Percentiles rank a stretch among this genome's conserved stretches.
These are phyloP conservation scores for Drosophila neotestacea DNA, from an alignment of 2,888 invertebrate genomes.

Conservation along the genomic window DNA sequence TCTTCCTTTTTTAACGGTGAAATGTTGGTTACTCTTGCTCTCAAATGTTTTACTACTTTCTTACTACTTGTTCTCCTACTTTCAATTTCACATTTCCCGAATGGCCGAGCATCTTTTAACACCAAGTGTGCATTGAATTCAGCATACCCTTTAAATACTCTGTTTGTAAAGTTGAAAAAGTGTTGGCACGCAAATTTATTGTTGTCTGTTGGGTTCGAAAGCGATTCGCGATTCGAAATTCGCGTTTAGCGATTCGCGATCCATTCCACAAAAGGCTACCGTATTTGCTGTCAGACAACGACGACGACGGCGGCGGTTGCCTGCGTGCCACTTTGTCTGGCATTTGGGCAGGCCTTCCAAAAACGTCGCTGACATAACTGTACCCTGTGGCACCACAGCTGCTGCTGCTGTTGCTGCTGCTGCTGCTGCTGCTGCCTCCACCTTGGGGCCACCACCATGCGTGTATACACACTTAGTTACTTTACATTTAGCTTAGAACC, in stretches of 20 bases:
- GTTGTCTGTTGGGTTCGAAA: constrained; percentile 63
- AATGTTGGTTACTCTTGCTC: no score
- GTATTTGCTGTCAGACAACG: constrained; percentile 65
- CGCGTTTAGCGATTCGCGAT: constrained; percentile 32
- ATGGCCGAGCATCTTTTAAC: no score
- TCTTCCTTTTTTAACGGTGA: no score
- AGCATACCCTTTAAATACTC: constrained; percentile 29
- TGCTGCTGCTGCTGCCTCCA: constrained; percentile 3
- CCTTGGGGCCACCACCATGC: constrained; percentile 59
- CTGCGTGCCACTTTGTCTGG: constrained; percentile 77
- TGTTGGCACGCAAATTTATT: constrained; percentile 82
- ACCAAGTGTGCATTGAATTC: background rate
- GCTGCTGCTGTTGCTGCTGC: background rate
- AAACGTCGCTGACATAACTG: constrained; percentile 80
- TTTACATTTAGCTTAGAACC: constrained; percentile 9
- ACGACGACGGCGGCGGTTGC: constrained; percentile 32
- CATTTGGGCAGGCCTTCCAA: constrained; percentile 75
- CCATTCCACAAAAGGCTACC: constrained; percentile 76
- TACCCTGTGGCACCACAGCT: constrained; percentile 59
- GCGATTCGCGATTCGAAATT: constrained; percentile 43
- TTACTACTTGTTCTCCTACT: no score
- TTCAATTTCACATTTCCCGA: no score
- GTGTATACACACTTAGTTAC: constrained; percentile 42
- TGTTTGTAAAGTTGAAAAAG: constrained; percentile 51
- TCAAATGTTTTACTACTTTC: no score